These are phyloP conservation scores for Poeciliopsis presidionis DNA, from an alignment of 2,797 vertebrate species.

Conservation along the genomic window DNA sequence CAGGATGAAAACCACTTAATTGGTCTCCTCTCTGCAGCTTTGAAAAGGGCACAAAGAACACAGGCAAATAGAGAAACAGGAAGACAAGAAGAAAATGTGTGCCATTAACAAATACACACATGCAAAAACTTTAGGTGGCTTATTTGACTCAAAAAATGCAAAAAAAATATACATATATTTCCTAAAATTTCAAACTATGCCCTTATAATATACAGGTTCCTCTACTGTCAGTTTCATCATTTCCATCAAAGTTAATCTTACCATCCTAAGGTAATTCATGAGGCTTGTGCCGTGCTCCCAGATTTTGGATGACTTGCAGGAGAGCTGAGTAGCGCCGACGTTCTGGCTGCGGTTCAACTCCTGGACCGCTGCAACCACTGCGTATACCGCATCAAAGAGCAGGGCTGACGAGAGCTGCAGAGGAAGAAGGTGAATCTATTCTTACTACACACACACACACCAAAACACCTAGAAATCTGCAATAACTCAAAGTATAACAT, in stretches of 20 bases:
- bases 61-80: not conserved
- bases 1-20: not conserved
- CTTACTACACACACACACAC: slow-evolving; percentile 22
- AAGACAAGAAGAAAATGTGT: not conserved
- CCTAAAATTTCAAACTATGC: slow-evolving; percentile 24
- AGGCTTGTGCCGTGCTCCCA: slow-evolving; percentile 99
- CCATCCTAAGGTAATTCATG: slow-evolving; percentile 99
- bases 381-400: slow-evolving; percentile 94
- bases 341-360: slow-evolving; percentile 98
- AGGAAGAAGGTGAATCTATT: slow-evolving; percentile 46
- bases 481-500: slow-evolving; percentile 42
- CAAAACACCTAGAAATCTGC: slow-evolving; percentile 15
- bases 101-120: not conserved
- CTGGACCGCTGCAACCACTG: slow-evolving; percentile 93
- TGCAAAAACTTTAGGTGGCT: not conserved
- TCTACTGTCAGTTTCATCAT: not conserved
- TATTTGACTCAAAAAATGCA: slow-evolving; percentile 1
- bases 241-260: slow-evolving; percentile 78
- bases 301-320: slow-evolving; percentile 97
- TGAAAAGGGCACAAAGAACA: not conserved
- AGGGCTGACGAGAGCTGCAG: slow-evolving; percentile 93
- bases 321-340: slow-evolving; percentile 94
- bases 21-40: not conserved
- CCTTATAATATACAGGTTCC: not conserved
- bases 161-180: not conserved